phyloP scores from a whole-genome alignment of 1,140 invertebrate species.

The Arctopsyche grandis region DNA sequence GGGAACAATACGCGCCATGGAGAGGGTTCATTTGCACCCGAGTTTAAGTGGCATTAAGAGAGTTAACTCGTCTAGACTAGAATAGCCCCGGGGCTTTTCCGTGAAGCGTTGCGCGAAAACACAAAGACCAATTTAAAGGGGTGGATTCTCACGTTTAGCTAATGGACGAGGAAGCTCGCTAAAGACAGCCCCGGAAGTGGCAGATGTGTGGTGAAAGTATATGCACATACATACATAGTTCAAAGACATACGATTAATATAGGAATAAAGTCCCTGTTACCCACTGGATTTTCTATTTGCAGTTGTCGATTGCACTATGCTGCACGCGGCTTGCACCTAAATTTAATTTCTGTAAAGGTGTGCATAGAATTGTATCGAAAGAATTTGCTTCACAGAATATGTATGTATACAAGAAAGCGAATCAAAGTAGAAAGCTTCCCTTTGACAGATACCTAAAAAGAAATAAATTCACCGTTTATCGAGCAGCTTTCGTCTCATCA shows the following conservation, averaged over 20 bases:
- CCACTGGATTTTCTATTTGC: constrained; percentile 4
- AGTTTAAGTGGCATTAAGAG: constrained; percentile 16
- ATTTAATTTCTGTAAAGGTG: no score
- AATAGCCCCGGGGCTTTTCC: constrained; percentile 1
- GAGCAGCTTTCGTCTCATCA: background rate
- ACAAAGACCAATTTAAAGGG: background rate
- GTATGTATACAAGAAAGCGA: no score
- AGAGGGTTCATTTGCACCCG: constrained; percentile 16
- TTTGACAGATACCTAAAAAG: no score
- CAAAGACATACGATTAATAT: constrained; percentile 12
- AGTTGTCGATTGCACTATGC: background rate
- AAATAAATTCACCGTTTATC: no score
- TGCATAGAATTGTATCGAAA: no score
- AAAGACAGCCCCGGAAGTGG: background rate
- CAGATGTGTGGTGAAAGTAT: no score
- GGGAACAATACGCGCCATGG: constrained; percentile 3
- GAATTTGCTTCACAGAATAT: no score
- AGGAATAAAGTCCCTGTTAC: background rate
- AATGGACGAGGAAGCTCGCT: constrained; percentile 8
- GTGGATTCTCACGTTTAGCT: background rate
- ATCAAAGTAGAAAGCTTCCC: no score
- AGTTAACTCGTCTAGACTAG: constrained; percentile 23
- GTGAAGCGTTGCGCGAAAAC: background rate
- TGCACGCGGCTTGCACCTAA: no score
- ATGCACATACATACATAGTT: background rate